Evolutionary conservation across 2,888 invertebrate species (phyloP), one percentile per base, ranked within the genome.

Genomic region (Amblyjoppa proteus): DNA sequence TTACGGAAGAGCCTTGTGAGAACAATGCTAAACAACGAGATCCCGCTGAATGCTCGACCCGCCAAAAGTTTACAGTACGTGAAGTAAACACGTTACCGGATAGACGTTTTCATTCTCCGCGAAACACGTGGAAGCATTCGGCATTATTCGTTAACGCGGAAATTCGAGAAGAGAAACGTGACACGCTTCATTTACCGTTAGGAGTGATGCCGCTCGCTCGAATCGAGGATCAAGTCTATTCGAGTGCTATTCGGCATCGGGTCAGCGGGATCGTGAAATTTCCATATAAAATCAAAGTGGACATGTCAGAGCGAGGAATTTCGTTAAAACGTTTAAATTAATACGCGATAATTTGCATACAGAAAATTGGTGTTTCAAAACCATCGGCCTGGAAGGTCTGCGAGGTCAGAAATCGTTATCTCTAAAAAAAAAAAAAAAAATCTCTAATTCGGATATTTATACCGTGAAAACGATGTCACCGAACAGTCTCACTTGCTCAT

Each of bases 171-270:
- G 28, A 31, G 71, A 61, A 80, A 80, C 64, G 73, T 53, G 73
- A 51, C 66, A 28, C 73, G 66, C 66, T 80, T 66, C 66, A 80
- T 70, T 78, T 61, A 78, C 78, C 78, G 78, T 78, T 78, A 78
- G 69, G 58, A 9, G 31, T n/a, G 31, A 49, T 31, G 31, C 31
- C 13, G 20, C 45, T 78, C 20, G 31, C 49, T 13, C 31, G 49
- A 7, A 70, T 78, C 34, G 25, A 25, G 9, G 1, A 3, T 25
- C 25, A 13, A 45, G 3, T 4, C 49, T 13, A 25, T 5, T 16
- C 28, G 31, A 71, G 3, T n/a, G 51, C 7, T 9, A 4, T 6
- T 71, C 34, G 34, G 28, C 31, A 38, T 9, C 16, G 38, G 31
- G 16, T 28, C n/a, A 34, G 7, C n/a, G 4, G 7, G 16, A 34